These are phyloP conservation scores for Alectura lathami DNA, from an alignment of 2,113 vertebrate species.

Conservation along the genomic window DNA sequence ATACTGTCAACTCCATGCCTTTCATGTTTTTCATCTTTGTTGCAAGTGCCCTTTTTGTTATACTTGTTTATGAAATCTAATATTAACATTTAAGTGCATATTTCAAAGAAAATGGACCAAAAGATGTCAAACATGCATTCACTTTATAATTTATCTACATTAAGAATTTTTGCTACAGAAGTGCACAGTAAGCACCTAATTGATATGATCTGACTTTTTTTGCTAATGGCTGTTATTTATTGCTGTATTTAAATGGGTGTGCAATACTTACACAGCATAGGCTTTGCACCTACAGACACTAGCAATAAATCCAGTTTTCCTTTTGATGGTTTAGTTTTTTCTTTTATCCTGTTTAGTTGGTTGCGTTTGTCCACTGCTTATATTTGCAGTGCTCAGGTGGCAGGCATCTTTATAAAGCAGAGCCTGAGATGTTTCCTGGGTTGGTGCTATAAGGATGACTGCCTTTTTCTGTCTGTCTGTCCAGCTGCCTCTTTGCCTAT, in stretches of 20 bases:
- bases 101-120: slow-evolving; percentile 43
- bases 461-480: neutral
- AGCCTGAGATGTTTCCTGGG: neutral
- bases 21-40: slow-evolving; percentile 64
- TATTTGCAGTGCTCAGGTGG: neutral
- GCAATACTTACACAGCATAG: neutral
- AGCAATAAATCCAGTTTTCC: neutral
- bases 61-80: slow-evolving; percentile 43
- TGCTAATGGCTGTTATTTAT: neutral
- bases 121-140: slow-evolving; percentile 35
- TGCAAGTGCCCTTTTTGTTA: neutral
- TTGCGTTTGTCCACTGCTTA: neutral
- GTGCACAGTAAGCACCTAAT: neutral
- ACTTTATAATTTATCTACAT: slow-evolving; percentile 15
- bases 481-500: neutral
- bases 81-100: slow-evolving; percentile 48
- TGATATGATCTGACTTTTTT: neutral
- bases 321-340: neutral
- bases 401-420: neutral
- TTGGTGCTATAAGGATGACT: neutral
- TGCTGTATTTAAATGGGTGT: neutral
- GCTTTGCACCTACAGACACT: neutral
- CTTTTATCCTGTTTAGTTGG: neutral
- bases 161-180: neutral
- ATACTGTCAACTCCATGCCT: slow-evolving; percentile 54